These are phyloP conservation scores for Pseudachorutes palmiensis DNA, from an alignment of 1,140 invertebrate genomes.

Conservation along the genomic window DNA sequence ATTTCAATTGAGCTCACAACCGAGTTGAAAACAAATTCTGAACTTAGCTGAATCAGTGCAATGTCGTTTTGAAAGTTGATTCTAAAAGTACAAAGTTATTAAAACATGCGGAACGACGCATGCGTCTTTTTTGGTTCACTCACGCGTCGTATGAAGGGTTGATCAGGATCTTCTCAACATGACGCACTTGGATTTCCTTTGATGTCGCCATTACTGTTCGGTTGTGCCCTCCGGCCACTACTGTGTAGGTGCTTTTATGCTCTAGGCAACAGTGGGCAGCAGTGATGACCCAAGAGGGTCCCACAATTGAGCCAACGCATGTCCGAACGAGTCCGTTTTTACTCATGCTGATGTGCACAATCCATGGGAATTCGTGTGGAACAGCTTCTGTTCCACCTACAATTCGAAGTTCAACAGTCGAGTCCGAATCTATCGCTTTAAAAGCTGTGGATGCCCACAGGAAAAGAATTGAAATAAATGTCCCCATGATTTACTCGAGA, in stretches of 20 bases:
- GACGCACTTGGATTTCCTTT: background rate
- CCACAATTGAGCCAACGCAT: background rate
- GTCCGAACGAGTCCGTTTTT: background rate
- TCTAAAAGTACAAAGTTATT: background rate
- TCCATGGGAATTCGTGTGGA: background rate
- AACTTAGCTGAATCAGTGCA: background rate
- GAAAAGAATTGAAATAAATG: background rate
- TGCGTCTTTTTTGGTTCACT: background rate
- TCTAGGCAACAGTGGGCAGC: background rate
- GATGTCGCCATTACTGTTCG: background rate
- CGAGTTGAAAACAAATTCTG: background rate
- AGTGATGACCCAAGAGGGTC: background rate
- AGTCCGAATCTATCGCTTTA: background rate
- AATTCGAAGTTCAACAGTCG: background rate
- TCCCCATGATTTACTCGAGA: too few relatives aligned
- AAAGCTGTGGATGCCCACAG: background rate
- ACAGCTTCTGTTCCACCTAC: background rate
- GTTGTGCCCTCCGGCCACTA: background rate
- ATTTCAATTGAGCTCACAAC: background rate
- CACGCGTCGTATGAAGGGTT: background rate
- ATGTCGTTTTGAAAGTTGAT: background rate
- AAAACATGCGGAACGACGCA: background rate
- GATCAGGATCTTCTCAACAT: background rate
- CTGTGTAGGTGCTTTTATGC: background rate
- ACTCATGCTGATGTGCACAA: background rate